Percentiles rank a stretch among this genome's conserved stretches.
Conservation (phyloP, 2,113 vertebrate species). For the Prunella himalayana region DNA sequence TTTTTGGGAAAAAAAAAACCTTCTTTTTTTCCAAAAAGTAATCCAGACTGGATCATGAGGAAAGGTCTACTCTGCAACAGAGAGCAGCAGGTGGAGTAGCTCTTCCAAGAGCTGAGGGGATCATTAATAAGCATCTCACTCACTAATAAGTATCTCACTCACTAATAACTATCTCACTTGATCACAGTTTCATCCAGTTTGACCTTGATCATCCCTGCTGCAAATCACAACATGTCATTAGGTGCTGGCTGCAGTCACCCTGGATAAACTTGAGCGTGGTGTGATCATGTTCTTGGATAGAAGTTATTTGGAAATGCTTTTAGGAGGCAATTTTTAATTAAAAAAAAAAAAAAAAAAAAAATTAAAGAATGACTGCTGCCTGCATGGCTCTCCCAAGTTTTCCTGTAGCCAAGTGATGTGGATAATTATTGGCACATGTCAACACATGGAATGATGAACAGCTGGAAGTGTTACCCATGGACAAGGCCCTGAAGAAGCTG, state of each 20-base stretch:
- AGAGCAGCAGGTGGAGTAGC: background rate
- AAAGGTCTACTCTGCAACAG: background rate
- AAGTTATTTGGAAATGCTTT: background rate
- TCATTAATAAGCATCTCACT: background rate
- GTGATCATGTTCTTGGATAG: rapidly evolving
- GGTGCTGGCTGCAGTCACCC: background rate
- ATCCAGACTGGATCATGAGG: background rate
- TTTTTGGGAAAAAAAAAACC: no score
- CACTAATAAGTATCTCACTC: background rate
- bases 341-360: background rate
- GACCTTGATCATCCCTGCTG: background rate
- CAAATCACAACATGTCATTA: background rate
- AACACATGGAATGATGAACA: background rate
- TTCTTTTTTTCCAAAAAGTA: no score
- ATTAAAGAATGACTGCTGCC: background rate
- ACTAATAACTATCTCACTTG: background rate
- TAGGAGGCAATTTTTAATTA: background rate
- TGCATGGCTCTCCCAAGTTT: background rate
- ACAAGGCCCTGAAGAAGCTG: background rate
- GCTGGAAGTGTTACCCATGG: background rate
- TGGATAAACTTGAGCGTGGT: background rate
- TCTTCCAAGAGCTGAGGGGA: background rate
- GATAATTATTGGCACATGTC: background rate
- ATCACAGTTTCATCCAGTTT: background rate
- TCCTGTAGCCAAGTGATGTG: background rate